Evolutionary conservation across 2,888 invertebrate genomes (phyloP), one percentile per base, ranked within the genome.

Genomic region (Trachelus iudaicus): DNA sequence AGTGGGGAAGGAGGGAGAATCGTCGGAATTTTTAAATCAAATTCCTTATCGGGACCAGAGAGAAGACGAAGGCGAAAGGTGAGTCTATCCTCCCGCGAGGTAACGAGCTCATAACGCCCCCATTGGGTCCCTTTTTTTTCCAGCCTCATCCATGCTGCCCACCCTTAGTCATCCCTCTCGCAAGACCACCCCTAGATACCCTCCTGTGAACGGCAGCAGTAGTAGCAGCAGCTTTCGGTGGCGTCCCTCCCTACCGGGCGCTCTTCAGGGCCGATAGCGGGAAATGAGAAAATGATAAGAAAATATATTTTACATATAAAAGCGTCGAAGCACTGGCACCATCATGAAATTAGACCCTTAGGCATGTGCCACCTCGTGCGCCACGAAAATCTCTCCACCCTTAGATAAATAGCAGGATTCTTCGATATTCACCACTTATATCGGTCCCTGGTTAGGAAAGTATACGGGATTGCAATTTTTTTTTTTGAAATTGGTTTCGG

Each of bases 11-110:
- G 33, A 69, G 85, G 85, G 81, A 86, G 85, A 88, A 86, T 86
- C 86, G 84, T 84, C 85, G 89, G 89, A 88, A 89, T 89, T 88
- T 89, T 89, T 87, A 88, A 89, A 89, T 90, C 89, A 89, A 90
- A 89, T 90, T 90, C 88, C 87, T 89, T 87, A 88, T 89, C 89
- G 86, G 84, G 31, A 85, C 86, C 84, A 87, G 84, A 83, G 82
- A 81, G 83, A 85, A 84, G 79, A 71, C 75, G 80, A 76, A 78
- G 75, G 79, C 79, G 78, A 85, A 84, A 84, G 85, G 83, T 84
- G 83, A 83, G 84, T 85, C 83, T 80, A 79, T 80, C 78, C 80
- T 34, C 76, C 77, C 80, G 81, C 80, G 80, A 83, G 77, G 83
- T 85, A 86, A 86, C 85, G 84, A 84, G 85, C 83, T 83, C 81